Evolutionary conservation across 2,888 invertebrate species (phyloP).

Genomic region (Bugula neritina): DNA sequence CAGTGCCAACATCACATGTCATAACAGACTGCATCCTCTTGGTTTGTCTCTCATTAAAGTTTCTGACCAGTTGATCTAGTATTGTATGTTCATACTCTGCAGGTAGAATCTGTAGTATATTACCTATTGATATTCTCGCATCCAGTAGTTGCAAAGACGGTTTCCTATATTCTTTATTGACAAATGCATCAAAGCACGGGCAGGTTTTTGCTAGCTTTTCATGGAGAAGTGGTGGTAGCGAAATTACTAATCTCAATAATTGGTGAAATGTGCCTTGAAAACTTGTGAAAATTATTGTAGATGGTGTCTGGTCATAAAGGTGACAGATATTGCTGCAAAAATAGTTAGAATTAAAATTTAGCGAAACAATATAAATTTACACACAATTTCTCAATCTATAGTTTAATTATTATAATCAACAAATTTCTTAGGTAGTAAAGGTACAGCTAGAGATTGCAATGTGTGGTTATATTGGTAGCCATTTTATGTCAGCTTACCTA

Average conservation of each 20-base stretch:
- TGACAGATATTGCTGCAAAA: slow-evolving; percentile 10
- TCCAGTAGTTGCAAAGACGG: not conserved
- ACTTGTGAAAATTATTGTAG: not conserved
- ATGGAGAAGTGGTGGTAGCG: not conserved
- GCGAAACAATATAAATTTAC: no score
- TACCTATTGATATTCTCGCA: not conserved
- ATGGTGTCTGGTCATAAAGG: not conserved
- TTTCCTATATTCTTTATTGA: not conserved
- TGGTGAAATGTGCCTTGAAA: not conserved
- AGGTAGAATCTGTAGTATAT: not conserved
- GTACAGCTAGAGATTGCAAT: no score
- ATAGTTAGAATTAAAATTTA: no score
- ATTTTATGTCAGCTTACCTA: not conserved
- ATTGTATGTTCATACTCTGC: not conserved
- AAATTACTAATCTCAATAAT: slow-evolving; percentile 11
- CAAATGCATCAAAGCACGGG: not conserved
- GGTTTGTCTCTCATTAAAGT: not conserved
- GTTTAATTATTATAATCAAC: no score
- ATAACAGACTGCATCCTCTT: not conserved
- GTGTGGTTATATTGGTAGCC: no score
- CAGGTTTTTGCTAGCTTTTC: slow-evolving; percentile 14
- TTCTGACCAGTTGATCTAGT: not conserved
- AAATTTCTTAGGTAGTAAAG: no score
- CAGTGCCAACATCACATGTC: not conserved
- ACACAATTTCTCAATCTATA: no score